Evolutionary conservation across 2,888 invertebrate species (phyloP).

Genomic region (Amphipoea oculea): DNA sequence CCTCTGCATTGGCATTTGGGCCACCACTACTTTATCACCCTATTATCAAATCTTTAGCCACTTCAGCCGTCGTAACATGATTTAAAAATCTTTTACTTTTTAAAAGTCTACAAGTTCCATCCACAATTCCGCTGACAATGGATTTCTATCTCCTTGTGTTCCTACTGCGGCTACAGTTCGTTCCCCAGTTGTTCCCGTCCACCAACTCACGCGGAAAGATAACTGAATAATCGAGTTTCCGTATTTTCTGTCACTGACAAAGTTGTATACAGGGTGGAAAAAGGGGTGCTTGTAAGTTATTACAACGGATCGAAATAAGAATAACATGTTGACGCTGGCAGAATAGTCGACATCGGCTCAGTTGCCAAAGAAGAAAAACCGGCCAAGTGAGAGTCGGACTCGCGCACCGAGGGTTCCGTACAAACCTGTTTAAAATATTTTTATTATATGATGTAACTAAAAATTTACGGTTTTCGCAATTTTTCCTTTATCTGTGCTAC

Average conservation of each 20-base stretch:
- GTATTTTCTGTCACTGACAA: constrained; percentile 36
- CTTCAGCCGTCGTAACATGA: not conserved
- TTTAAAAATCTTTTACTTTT: not conserved
- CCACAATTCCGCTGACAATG: not conserved
- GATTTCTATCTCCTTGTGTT: not conserved
- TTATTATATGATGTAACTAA: too few species aligned
- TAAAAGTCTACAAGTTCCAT: constrained; percentile 1
- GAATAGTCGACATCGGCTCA: too few species aligned
- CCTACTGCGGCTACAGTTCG: too few species aligned
- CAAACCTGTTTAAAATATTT: too few species aligned
- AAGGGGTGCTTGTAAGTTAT: not conserved
- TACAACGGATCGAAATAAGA: not conserved
- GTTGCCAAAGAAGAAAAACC: too few species aligned
- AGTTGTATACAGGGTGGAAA: constrained; percentile 24
- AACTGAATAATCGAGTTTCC: constrained; percentile 40
- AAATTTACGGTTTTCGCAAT: too few species aligned
- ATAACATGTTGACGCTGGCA: not conserved
- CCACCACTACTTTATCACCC: not conserved
- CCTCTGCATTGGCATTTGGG: too few species aligned
- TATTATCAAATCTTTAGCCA: not conserved
- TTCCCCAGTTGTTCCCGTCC: not conserved
- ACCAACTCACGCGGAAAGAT: constrained; percentile 54
- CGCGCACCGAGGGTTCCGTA: too few species aligned
- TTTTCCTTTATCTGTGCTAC: too few species aligned
- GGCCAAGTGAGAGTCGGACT: too few species aligned